Conservation (phyloP, 2,797 vertebrate genomes). For the Triplophysa yarkandensis region DNA sequence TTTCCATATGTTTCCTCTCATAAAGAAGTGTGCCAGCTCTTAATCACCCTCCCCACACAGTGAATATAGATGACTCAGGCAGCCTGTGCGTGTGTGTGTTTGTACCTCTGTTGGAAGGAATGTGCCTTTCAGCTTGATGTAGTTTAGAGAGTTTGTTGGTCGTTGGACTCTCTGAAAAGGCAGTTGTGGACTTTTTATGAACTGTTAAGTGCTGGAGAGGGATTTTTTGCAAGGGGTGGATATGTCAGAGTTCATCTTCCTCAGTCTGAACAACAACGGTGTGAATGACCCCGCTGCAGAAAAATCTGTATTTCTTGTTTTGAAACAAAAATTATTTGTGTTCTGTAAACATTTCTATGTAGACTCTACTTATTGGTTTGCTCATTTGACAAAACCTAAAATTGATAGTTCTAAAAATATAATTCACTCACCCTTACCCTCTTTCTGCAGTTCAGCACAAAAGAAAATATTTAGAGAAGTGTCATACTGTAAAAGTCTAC, state of each 20-base stretch:
- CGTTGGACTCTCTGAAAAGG: constrained; percentile 33
- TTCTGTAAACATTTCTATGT: too few species aligned
- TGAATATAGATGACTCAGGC: constrained; percentile 29
- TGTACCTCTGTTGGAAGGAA: constrained; percentile 29
- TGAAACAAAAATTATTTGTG: too few species aligned
- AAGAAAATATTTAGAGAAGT: too few species aligned
- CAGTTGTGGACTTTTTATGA: constrained; percentile 65
- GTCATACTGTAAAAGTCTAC: too few species aligned
- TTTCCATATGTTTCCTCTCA: constrained; percentile 44
- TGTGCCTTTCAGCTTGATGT: constrained; percentile 18
- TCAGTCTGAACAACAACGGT: constrained; percentile 2
- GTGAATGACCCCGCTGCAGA: constrained; percentile 5
- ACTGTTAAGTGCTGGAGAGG: constrained; percentile 68
- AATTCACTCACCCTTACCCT: too few species aligned
- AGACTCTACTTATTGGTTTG: too few species aligned
- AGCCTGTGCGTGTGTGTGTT: not conserved
- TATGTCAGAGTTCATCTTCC: constrained; percentile 69
- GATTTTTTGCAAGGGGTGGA: constrained; percentile 71
- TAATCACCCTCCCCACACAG: constrained; percentile 16
- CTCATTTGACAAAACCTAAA: too few species aligned
- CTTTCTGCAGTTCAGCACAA: too few species aligned
- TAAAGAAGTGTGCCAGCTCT: constrained; percentile 51
- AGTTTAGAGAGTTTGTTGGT: not conserved
- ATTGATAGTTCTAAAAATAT: too few species aligned
- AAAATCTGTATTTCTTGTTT: too few species aligned